These are phyloP conservation scores for Nycticryphes semicollaris DNA, from an alignment of 2,113 vertebrate species.

Conservation along the genomic window DNA sequence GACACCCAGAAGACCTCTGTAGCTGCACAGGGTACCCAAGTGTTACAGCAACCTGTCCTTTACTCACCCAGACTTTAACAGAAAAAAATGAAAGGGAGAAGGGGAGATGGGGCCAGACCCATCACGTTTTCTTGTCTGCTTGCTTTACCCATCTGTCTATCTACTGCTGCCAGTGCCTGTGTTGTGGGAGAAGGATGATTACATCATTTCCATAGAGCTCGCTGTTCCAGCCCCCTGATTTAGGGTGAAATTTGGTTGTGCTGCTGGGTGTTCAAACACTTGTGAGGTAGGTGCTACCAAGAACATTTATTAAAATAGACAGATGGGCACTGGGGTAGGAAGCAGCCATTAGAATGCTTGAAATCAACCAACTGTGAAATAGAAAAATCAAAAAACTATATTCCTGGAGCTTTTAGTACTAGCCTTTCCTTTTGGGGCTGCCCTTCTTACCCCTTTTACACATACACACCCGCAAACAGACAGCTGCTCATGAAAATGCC, in stretches of 20 bases:
- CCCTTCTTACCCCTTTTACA: background rate
- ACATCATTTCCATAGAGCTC: background rate
- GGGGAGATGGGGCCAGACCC: background rate
- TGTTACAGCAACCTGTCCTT: background rate
- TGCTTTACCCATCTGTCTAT: constrained; percentile 14
- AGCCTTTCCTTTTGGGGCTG: background rate
- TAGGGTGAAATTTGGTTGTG: constrained; percentile 27
- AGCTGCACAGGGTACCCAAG: background rate
- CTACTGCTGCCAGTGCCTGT: constrained; percentile 39
- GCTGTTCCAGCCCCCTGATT: constrained; percentile 5
- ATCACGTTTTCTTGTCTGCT: background rate
- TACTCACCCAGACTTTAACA: background rate
- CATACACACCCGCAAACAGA: background rate
- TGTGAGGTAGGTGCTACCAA: constrained; percentile 56
- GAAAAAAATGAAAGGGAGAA: background rate
- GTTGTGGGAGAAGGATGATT: constrained; percentile 13
- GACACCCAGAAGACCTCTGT: background rate
- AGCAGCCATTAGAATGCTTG: constrained; percentile 62
- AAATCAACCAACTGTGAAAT: constrained; percentile 71
- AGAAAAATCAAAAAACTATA: constrained; percentile 67
- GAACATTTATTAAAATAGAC: constrained; percentile 65
- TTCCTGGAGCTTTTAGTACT: constrained; percentile 39
- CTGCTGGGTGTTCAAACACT: background rate
- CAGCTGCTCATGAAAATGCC: background rate
- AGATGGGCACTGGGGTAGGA: constrained; percentile 46